Conservation (phyloP, 2,113 vertebrate species). For the Piprites chloris region DNA sequence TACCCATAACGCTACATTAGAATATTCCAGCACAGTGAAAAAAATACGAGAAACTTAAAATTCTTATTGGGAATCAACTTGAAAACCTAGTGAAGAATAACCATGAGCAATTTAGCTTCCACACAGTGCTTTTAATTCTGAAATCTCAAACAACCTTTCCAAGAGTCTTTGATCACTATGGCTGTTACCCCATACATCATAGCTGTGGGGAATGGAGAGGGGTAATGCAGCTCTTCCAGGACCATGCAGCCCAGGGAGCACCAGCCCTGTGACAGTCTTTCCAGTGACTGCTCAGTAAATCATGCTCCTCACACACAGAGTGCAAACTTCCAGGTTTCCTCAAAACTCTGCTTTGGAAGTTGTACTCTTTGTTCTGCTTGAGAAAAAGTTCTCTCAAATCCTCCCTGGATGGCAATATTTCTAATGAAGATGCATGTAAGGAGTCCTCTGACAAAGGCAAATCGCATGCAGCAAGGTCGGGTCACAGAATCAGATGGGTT, state of each 20-base stretch:
- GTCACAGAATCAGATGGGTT: no score
- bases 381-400: not conserved
- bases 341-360: not conserved
- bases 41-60: not conserved
- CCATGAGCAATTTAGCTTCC: not conserved
- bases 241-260: not conserved
- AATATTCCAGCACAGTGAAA: not conserved
- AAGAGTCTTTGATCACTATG: not conserved
- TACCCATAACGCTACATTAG: not conserved
- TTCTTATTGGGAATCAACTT: not conserved
- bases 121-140: not conserved
- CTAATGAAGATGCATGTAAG: not conserved
- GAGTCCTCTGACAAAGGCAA: not conserved
- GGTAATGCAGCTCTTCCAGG: not conserved
- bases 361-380: not conserved
- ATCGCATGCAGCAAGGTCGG: not conserved
- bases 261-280: not conserved
- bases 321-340: not conserved
- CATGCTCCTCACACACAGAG: not conserved
- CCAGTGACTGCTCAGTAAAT: not conserved
- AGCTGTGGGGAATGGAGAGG: not conserved
- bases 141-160: not conserved
- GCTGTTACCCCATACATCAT: not conserved
- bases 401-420: not conserved
- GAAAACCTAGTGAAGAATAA: not conserved